Evolutionary conservation across 2,888 invertebrate species (phyloP).

Genomic region (Cantharis lateralis): DNA sequence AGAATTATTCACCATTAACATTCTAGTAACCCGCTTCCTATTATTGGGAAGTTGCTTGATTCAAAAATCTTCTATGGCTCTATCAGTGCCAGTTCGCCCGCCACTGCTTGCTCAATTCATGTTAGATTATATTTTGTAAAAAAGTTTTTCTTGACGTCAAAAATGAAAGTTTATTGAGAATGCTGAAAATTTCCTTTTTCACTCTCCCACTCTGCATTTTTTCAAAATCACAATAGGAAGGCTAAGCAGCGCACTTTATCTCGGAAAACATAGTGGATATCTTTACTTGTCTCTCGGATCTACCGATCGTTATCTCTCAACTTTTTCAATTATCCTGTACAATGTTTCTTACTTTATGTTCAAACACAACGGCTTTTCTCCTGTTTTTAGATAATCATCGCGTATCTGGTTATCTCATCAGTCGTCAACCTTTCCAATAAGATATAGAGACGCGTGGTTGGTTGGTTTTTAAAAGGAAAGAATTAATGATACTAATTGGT

Average conservation of each 20-base stretch:
- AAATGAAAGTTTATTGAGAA: not conserved
- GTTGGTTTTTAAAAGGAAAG: not conserved
- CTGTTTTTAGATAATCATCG: not conserved
- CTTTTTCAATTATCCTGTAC: not conserved
- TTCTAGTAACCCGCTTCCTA: no score
- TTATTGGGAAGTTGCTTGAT: no score
- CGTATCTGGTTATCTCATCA: not conserved
- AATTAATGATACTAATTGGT: not conserved
- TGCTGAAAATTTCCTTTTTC: not conserved
- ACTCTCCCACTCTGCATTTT: not conserved
- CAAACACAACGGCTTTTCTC: not conserved
- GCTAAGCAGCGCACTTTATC: not conserved
- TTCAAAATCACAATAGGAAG: not conserved
- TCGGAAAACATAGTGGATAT: constrained; percentile 5
- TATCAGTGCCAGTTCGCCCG: not conserved
- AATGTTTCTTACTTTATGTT: not conserved
- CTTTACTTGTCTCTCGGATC: constrained; percentile 5
- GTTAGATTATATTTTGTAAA: no score
- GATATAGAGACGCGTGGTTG: not conserved
- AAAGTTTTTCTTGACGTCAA: not conserved
- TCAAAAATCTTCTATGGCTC: no score
- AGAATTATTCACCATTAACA: no score
- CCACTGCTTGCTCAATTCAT: no score
- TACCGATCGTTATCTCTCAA: not conserved
- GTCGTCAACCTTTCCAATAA: not conserved